Conservation (phyloP, 2,888 invertebrate species). For the Leucophora obtusa region DNA sequence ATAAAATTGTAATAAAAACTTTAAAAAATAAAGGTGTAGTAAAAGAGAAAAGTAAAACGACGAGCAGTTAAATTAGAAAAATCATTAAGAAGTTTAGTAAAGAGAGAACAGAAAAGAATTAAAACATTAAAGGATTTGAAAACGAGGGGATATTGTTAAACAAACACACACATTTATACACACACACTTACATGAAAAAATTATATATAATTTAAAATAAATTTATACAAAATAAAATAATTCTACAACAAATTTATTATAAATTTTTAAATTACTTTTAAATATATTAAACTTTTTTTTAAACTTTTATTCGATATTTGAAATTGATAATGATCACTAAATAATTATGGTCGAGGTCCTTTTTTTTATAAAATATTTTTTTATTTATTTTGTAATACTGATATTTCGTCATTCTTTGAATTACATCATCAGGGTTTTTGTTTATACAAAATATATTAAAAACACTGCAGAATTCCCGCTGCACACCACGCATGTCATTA, state of each 20-base stretch:
- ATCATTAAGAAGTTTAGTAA: constrained; percentile 22
- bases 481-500: too few relatives aligned
- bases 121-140: constrained; percentile 33
- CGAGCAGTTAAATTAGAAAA: constrained; percentile 19
- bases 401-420: too few relatives aligned
- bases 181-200: constrained; percentile 21
- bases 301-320: too few relatives aligned
- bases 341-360: too few relatives aligned
- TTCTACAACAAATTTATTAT: constrained; percentile 12
- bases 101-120: constrained; percentile 33
- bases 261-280: neutral
- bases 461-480: too few relatives aligned
- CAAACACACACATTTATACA: constrained; percentile 44
- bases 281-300: too few relatives aligned
- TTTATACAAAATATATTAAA: too few relatives aligned
- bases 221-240: neutral
- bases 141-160: constrained; percentile 22
- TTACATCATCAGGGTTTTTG: too few relatives aligned
- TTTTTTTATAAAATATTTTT: too few relatives aligned
- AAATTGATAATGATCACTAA: too few relatives aligned
- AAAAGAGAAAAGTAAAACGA: neutral
- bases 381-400: too few relatives aligned
- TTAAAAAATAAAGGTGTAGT: neutral
- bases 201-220: constrained; percentile 7
- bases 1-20: neutral